Conservation (phyloP, 2,113 vertebrate genomes). For the human region GRCh38 chr5:178413501-178414000, state of each 20-base stretch:
- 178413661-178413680: no score
- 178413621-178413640: not conserved
- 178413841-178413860: no score
- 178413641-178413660: not conserved
- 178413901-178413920: not conserved
- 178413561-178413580: not conserved
- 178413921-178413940: not conserved
- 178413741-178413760: not conserved
- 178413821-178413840: not conserved
- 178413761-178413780: not conserved
- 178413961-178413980: not conserved
- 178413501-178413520: not conserved
- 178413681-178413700: not conserved
- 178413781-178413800: not conserved
- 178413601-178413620: not conserved
- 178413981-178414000: not conserved
- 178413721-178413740: not conserved
- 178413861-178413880: no score
- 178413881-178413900: not conserved
- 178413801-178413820: not conserved
- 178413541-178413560: not conserved
- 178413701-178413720: not conserved
- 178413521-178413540: not conserved
- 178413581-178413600: not conserved
- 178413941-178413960: no score